phyloP scores from a whole-genome alignment of 2,888 invertebrate genomes.

The Tetanocera ferruginea region DNA sequence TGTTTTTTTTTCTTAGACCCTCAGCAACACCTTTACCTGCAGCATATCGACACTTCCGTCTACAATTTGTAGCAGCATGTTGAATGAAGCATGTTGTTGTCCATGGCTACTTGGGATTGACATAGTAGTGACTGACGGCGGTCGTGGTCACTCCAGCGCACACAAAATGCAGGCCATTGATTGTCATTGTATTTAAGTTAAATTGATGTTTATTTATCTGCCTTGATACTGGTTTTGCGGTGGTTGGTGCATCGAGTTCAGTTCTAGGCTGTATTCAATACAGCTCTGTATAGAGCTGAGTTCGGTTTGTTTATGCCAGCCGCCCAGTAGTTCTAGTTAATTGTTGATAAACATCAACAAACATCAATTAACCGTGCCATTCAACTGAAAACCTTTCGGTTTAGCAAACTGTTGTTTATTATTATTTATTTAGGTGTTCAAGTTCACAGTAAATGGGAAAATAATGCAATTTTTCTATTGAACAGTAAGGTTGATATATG shows the following conservation, averaged over 20 bases:
- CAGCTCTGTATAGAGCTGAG: too few species aligned
- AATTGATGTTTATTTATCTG: constrained; percentile 8
- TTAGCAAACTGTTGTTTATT: too few species aligned
- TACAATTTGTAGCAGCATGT: not conserved
- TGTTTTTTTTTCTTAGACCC: too few species aligned
- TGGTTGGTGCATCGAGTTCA: not conserved
- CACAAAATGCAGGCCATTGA: not conserved
- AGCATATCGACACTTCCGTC: constrained; percentile 8
- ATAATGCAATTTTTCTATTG: too few species aligned
- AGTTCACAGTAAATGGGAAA: too few species aligned
- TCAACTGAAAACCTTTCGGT: not conserved
- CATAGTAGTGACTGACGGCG: too few species aligned
- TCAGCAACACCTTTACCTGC: constrained; percentile 8
- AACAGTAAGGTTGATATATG: too few species aligned
- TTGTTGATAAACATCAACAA: constrained; percentile 9
- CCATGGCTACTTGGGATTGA: too few species aligned
- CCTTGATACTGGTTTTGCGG: constrained; percentile 15
- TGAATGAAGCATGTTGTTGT: not conserved
- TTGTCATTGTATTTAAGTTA: constrained; percentile 20
- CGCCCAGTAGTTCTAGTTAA: not conserved
- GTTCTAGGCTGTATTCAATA: not conserved
- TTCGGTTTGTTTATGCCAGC: too few species aligned
- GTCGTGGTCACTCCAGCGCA: too few species aligned
- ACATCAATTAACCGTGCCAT: not conserved
- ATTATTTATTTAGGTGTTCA: too few species aligned